phyloP scores from a whole-genome alignment of 2,113 vertebrate genomes.

The Argyrosomus japonicus region DNA sequence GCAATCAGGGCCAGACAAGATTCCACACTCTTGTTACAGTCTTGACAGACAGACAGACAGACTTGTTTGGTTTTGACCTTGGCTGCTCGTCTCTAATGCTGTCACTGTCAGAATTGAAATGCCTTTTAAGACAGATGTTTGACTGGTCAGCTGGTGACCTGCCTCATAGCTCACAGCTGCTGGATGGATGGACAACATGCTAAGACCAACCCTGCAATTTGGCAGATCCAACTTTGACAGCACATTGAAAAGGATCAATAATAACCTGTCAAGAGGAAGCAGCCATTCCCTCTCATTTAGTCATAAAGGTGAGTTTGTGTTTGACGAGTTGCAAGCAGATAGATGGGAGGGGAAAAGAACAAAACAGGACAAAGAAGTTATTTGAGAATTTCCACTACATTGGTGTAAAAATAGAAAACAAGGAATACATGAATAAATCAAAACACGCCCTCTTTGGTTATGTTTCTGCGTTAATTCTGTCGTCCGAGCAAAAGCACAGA shows the following conservation, averaged over 20 bases:
- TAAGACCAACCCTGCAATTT: constrained; percentile 68
- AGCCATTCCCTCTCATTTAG: constrained; percentile 65
- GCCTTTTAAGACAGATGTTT: constrained; percentile 72
- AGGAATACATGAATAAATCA: constrained; percentile 36
- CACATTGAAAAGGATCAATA: constrained; percentile 79
- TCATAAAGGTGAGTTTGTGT: constrained; percentile 62
- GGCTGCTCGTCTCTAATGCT: constrained; percentile 58
- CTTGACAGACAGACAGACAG: constrained; percentile 56
- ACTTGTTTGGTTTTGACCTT: constrained; percentile 63
- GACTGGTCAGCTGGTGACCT: constrained; percentile 73
- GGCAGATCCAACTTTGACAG: constrained; percentile 76
- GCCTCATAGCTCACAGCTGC: constrained; percentile 56
- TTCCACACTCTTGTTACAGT: constrained; percentile 34
- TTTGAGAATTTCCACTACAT: constrained; percentile 35
- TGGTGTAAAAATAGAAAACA: constrained; percentile 21
- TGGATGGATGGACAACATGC: constrained; percentile 71
- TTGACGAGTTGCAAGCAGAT: constrained; percentile 45
- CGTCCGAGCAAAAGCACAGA: constrained; percentile 35
- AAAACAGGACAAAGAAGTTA: constrained; percentile 10
- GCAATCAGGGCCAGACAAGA: constrained; percentile 43
- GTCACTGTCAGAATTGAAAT: constrained; percentile 73
- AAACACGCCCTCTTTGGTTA: constrained; percentile 13
- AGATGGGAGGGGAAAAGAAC: constrained; percentile 15
- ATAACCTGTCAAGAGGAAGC: constrained; percentile 74
- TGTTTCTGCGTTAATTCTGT: constrained; percentile 49